Evolutionary conservation across 92 coral and sea anemone genomes (phyloP), one percentile per base, ranked within the genome.

Genomic region (Phymanthus crucifer): DNA sequence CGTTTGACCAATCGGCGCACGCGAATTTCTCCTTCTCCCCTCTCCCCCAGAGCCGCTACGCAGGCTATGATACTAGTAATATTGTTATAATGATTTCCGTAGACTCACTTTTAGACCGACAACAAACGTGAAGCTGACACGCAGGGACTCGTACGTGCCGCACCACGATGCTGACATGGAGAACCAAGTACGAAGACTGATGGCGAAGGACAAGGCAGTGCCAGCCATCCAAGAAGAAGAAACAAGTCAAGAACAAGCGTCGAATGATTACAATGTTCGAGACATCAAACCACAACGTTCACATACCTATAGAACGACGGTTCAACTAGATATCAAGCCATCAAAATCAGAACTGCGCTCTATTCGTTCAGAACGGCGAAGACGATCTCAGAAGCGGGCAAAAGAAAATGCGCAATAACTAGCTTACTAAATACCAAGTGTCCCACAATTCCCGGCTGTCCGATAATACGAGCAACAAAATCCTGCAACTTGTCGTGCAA

Each of bases 141-240:
- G 97, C 11, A 91, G 61, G 43, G 90, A 79, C 54, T 92, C 97
- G 1, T 92, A 92, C 72, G 83, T 81, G 19, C 97, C 97, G 31
- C 79, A 87, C 71, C 72, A 54, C 14, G 97, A 92, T 40, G 74
- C 71, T 5, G 91, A 89, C 38, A 76, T 92, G 6, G 90, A 92
- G 52, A 86, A 72, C 75, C 78, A 83, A 52, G 93, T 82, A 27
- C 90, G 85, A 58, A 88, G 87, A 71, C 85, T 92, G 16, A 70
- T 91, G 65, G 78, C 86, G 17, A 37, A 70, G 54, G 90, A 84
- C 23, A 83, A 82, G 3, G 76, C 77, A 26, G 66, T 80, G 56
- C 57, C 74, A 27, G 72, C 77, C 78, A 89, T 92, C 54, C 77
- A 80, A 57, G 93, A 80, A 57, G 93, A 92, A 66, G 74, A 78